Evolutionary conservation across 2,113 vertebrate species (phyloP).

Genomic region (Scophthalmus maximus): DNA sequence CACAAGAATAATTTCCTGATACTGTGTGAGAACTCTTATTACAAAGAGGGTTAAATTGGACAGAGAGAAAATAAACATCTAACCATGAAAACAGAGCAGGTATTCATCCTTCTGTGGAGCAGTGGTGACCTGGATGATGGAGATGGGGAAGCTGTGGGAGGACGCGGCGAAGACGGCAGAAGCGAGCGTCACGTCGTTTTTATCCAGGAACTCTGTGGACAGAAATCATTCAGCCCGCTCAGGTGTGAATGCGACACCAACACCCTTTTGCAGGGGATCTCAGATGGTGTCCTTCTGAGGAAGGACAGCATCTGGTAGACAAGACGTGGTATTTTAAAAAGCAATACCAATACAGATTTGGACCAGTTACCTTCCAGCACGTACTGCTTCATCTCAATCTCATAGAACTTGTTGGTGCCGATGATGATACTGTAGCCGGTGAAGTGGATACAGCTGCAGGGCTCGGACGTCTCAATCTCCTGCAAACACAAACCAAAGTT

Average conservation of each 20-base stretch:
- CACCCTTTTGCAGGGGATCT: not conserved
- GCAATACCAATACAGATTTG: not conserved
- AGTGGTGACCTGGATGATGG: slow-evolving; percentile 95
- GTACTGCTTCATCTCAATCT: slow-evolving; percentile 99
- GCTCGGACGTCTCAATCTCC: slow-evolving; percentile 99
- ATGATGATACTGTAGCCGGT: slow-evolving; percentile 98
- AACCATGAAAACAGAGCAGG: slow-evolving; percentile 98
- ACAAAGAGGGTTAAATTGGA: not conserved
- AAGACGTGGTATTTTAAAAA: slow-evolving; percentile 3
- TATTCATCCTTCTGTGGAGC: slow-evolving; percentile 96
- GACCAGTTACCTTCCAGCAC: slow-evolving; percentile 89
- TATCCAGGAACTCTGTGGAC: slow-evolving; percentile 94
- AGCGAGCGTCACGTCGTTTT: slow-evolving; percentile 95
- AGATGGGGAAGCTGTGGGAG: slow-evolving; percentile 97
- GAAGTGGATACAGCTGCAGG: slow-evolving; percentile 99
- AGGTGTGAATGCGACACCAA: slow-evolving; percentile 3
- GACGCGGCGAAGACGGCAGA: slow-evolving; percentile 96
- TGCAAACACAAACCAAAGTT: slow-evolving; percentile 66
- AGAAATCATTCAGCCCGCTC: slow-evolving; percentile 10
- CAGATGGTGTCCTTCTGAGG: too few species aligned
- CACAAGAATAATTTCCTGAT: not conserved
- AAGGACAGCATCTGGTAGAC: slow-evolving; percentile 17
- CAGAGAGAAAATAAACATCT: slow-evolving; percentile 20
- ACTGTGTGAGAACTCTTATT: not conserved
- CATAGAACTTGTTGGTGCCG: slow-evolving; percentile 98